phyloP scores from a whole-genome alignment of 2,113 vertebrate genomes.

The Gavialis gangeticus region DNA sequence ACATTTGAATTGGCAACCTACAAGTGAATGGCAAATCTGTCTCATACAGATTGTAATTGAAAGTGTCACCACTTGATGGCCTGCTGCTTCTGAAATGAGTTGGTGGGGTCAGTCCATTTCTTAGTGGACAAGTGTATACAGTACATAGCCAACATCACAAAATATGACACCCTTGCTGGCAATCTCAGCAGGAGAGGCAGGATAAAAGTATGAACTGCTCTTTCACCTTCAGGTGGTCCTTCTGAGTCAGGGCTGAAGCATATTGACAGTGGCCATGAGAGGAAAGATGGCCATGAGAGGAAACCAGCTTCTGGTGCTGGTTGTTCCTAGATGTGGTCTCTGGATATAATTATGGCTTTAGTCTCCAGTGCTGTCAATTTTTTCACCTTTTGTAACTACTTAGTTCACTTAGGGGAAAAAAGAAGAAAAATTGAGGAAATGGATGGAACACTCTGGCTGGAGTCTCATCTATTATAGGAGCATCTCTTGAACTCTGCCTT shows the following conservation, averaged over 20 bases:
- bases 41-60: neutral
- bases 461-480: constrained; percentile 70
- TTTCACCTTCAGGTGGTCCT: neutral
- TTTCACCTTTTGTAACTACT: constrained; percentile 43
- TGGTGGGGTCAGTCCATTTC: neutral
- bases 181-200: neutral
- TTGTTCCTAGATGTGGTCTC: neutral
- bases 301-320: neutral
- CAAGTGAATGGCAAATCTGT: fast-evolving
- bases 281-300: too few relatives aligned
- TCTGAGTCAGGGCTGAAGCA: neutral
- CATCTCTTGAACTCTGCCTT: constrained; percentile 67
- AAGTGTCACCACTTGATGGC: neutral
- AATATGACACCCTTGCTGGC: neutral
- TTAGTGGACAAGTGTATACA: neutral
- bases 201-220: neutral
- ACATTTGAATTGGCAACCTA: neutral
- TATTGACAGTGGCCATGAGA: neutral
- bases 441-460: constrained; percentile 60
- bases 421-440: neutral
- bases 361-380: constrained; percentile 56
- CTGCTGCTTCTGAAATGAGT: neutral
- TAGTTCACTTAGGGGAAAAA: constrained; percentile 46
- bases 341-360: neutral
- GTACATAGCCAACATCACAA: neutral